Percentiles rank a stretch among this genome's conserved stretches.
These are phyloP conservation scores for Danaus chrysippus DNA, from an alignment of 2,888 invertebrate species.

Conservation along the genomic window DNA sequence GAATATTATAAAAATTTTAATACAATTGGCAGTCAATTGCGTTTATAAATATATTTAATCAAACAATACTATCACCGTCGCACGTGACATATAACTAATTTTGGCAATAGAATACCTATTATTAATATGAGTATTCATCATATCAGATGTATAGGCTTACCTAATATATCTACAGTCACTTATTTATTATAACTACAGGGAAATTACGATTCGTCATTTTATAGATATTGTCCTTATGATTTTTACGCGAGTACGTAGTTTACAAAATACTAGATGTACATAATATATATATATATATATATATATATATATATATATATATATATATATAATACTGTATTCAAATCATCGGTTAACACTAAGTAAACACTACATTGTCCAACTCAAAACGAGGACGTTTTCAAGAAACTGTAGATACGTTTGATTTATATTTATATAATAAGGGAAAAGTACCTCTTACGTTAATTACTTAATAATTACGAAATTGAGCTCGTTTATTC, in stretches of 20 bases:
- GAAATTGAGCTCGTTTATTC: conserved; percentile 77
- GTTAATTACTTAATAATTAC: conserved; percentile 58
- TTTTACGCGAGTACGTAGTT: conserved; percentile 76
- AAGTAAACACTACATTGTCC: conserved; percentile 66
- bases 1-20: conserved; percentile 69
- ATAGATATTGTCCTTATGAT: conserved; percentile 78
- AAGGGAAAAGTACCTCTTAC: conserved; percentile 59
- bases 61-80: conserved; percentile 66
- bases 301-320: no score
- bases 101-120: conserved; percentile 39
- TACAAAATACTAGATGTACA: conserved; percentile 70
- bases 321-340: conserved; percentile 61
- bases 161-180: conserved; percentile 70
- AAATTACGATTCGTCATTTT: conserved; percentile 69
- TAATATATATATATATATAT: no score
- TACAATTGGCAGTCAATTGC: conserved; percentile 79
- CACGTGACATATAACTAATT: conserved; percentile 56
- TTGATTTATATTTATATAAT: conserved; percentile 27
- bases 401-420: conserved; percentile 59
- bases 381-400: conserved; percentile 69
- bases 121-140: conserved; percentile 50
- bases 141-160: conserved; percentile 51
- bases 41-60: conserved; percentile 63
- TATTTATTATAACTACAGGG: conserved; percentile 61
- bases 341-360: conserved; percentile 47